phyloP scores from a whole-genome alignment of 1,140 invertebrate genomes.

The Musca domestica region DNA sequence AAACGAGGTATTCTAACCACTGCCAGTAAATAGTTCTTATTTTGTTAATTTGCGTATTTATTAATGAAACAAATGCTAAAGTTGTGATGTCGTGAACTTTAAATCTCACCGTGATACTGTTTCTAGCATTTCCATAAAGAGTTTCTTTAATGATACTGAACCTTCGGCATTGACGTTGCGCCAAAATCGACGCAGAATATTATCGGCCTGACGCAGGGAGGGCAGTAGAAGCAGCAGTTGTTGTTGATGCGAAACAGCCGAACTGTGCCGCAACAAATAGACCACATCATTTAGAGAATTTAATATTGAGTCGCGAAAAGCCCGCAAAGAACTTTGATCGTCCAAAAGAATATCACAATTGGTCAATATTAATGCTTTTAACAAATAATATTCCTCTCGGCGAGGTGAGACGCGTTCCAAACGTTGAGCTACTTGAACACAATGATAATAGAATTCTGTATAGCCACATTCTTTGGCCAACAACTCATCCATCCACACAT shows the following conservation, averaged over 20 bases:
- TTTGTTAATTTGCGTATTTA: no score
- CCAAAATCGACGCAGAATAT: conserved; percentile 87
- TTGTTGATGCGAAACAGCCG: conserved; percentile 69
- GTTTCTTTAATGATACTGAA: conserved; percentile 91
- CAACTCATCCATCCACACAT: conserved; percentile 80
- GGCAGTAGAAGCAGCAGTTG: conserved; percentile 87
- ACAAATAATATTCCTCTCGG: conserved; percentile 87
- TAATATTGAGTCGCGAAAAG: conserved; percentile 84
- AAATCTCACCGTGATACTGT: conserved; percentile 46
- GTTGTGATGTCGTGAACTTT: conserved; percentile 1
- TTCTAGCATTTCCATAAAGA: conserved; percentile 96
- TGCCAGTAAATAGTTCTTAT: background rate
- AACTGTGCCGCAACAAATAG: conserved; percentile 69
- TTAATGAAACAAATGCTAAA: conserved; percentile 14
- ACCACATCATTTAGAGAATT: conserved; percentile 84
- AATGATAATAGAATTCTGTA: conserved; percentile 79
- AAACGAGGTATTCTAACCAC: conserved; percentile 13
- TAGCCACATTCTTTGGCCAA: conserved; percentile 79
- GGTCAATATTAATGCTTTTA: conserved; percentile 89
- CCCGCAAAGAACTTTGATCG: conserved; percentile 76
- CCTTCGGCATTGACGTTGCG: conserved; percentile 81
- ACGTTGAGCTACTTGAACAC: conserved; percentile 81
- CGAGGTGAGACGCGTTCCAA: conserved; percentile 77
- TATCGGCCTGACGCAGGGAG: conserved; percentile 83
- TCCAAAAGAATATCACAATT: conserved; percentile 91